Evolutionary conservation across 2,113 vertebrate species (phyloP).

Genomic region (Solenodon paradoxus): DNA sequence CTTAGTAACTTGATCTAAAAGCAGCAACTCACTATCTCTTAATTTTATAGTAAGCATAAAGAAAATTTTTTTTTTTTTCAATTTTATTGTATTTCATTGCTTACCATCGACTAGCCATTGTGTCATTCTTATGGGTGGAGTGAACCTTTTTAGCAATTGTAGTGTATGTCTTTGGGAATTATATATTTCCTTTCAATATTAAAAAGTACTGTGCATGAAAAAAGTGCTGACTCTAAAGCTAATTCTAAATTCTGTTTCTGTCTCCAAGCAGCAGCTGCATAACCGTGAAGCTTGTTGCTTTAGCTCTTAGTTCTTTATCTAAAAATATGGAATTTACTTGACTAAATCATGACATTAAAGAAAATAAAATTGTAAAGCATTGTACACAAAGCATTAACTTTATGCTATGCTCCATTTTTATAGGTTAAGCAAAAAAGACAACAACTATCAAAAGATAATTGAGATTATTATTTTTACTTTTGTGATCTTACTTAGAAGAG

Average conservation of each 20-base stretch:
- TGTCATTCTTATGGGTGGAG: background rate
- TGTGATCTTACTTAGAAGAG: background rate
- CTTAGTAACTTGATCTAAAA: background rate
- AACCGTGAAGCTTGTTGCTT: background rate
- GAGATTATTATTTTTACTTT: background rate
- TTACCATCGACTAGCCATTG: background rate
- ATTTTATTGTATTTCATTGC: slow-evolving; percentile 1
- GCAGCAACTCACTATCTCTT: background rate
- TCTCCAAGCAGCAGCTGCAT: background rate
- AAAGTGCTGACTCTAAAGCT: background rate
- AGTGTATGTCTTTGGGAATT: background rate
- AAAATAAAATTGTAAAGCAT: background rate
- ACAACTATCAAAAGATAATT: background rate
- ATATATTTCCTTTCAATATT: background rate
- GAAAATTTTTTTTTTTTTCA: background rate
- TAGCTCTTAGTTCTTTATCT: background rate
- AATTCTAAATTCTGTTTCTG: background rate
- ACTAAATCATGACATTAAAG: slow-evolving; percentile 13
- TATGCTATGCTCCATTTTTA: background rate
- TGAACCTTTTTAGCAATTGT: background rate
- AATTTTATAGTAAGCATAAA: background rate
- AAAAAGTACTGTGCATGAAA: background rate
- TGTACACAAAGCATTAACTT: background rate
- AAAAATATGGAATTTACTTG: too few species aligned
- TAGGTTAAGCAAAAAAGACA: background rate